These are phyloP conservation scores for Marisa cornuarietis DNA, from an alignment of 1,140 invertebrate genomes.

Conservation along the genomic window DNA sequence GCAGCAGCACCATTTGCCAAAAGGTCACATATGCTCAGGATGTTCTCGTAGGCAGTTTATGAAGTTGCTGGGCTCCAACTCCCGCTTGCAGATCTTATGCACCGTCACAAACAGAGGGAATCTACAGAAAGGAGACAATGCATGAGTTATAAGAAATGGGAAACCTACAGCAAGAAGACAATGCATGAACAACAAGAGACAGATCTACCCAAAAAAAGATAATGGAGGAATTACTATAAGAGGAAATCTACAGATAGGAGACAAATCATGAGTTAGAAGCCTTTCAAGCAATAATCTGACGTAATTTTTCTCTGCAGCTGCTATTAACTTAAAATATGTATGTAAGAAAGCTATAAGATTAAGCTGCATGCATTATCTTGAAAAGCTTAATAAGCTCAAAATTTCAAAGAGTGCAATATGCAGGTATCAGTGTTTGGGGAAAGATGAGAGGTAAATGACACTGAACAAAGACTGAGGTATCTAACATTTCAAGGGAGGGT, in stretches of 20 bases:
- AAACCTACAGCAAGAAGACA: too few relatives aligned
- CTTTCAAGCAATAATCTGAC: too few relatives aligned
- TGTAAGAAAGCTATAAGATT: not conserved
- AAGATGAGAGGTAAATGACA: too few relatives aligned
- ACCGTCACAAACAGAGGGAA: slow-evolving; percentile 96
- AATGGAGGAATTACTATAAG: too few relatives aligned
- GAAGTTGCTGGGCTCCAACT: slow-evolving; percentile 80
- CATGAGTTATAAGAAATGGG: not conserved
- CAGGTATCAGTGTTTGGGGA: too few relatives aligned
- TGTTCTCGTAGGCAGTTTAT: slow-evolving; percentile 93
- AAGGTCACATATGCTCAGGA: slow-evolving; percentile 82
- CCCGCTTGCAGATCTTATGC: slow-evolving; percentile 88
- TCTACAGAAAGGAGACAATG: slow-evolving; percentile 67
- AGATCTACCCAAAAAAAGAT: too few relatives aligned
- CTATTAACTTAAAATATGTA: not conserved
- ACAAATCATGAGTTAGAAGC: too few relatives aligned
- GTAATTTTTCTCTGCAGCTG: too few relatives aligned
- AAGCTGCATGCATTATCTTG: not conserved
- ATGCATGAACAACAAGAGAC: too few relatives aligned
- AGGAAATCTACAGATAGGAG: too few relatives aligned
- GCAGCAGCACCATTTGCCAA: not conserved
- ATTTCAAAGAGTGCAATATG: not conserved
- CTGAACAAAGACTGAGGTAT: too few relatives aligned
- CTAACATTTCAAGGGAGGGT: too few relatives aligned
- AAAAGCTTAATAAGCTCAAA: not conserved